Conservation (phyloP, 2,888 invertebrate genomes). For the Pegoplata infirma region DNA sequence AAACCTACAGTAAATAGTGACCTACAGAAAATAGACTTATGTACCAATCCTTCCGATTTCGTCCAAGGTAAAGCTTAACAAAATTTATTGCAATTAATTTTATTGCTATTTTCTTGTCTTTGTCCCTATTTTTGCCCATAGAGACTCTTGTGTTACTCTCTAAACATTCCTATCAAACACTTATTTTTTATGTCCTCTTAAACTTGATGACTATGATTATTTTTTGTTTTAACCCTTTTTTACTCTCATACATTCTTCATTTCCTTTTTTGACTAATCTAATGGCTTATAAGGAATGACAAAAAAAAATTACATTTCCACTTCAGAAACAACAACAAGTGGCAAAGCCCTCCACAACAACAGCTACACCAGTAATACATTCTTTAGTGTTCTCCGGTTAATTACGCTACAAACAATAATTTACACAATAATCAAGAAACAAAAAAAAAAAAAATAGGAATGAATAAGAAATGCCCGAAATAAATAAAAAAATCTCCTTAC, state of each 20-base stretch:
- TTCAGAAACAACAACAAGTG: not conserved
- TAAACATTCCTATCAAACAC: not conserved
- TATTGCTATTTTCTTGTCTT: too few species aligned
- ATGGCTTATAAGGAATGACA: not conserved
- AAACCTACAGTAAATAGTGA: too few species aligned
- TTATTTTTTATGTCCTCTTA: not conserved
- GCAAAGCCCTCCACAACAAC: too few species aligned
- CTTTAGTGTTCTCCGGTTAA: slow-evolving; percentile 69
- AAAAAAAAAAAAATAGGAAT: not conserved
- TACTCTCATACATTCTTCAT: not conserved
- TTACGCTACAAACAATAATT: slow-evolving; percentile 72
- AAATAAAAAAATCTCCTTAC: too few species aligned
- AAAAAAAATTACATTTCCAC: not conserved
- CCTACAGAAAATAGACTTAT: too few species aligned
- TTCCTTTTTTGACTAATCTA: not conserved
- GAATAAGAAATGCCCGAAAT: not conserved
- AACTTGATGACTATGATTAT: not conserved
- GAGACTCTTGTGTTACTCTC: not conserved
- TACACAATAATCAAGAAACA: slow-evolving; percentile 49
- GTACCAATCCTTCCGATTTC: too few species aligned
- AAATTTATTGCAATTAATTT: too few species aligned
- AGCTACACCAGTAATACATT: not conserved
- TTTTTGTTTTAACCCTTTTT: slow-evolving; percentile 1
- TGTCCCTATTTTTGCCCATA: too few species aligned
- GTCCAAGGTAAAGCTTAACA: too few species aligned